phyloP scores from a whole-genome alignment of 2,888 invertebrate genomes.

The Hypolimnas misippus region DNA sequence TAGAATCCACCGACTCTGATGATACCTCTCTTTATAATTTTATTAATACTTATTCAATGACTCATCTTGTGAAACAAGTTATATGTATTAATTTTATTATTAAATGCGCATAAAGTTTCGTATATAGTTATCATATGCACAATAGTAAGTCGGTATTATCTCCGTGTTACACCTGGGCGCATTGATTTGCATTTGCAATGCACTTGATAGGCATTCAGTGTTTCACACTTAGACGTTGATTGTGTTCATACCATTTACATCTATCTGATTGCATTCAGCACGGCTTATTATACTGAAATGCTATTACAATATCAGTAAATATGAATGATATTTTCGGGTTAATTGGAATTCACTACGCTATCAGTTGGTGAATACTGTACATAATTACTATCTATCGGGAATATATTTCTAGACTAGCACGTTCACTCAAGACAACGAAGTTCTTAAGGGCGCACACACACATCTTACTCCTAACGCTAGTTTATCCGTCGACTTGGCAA shows the following conservation, averaged over 20 bases:
- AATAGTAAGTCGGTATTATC: conserved; percentile 62
- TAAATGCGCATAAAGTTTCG: not conserved
- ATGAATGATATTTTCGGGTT: conserved; percentile 7
- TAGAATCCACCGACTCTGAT: too few species aligned
- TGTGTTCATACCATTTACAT: conserved; percentile 52
- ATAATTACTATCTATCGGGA: not conserved
- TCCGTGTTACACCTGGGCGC: conserved; percentile 65
- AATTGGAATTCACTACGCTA: not conserved
- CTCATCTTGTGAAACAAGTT: too few species aligned
- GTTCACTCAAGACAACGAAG: not conserved
- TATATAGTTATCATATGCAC: conserved; percentile 48
- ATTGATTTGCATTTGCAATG: conserved; percentile 64
- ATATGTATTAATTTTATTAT: not conserved
- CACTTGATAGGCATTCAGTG: conserved; percentile 63
- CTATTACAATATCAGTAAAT: conserved; percentile 12
- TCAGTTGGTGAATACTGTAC: conserved; percentile 1
- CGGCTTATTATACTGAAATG: conserved; percentile 14
- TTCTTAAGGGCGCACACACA: conserved; percentile 15
- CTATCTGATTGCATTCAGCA: conserved; percentile 44
- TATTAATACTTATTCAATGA: too few species aligned
- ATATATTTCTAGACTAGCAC: not conserved
- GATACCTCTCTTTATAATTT: too few species aligned
- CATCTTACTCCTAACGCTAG: conserved; percentile 40
- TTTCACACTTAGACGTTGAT: conserved; percentile 56
- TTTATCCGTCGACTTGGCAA: conserved; percentile 67